Evolutionary conservation across 2,888 invertebrate genomes (phyloP), one percentile per base, ranked within the genome.

Genomic region (Micropterix aruncella): DNA sequence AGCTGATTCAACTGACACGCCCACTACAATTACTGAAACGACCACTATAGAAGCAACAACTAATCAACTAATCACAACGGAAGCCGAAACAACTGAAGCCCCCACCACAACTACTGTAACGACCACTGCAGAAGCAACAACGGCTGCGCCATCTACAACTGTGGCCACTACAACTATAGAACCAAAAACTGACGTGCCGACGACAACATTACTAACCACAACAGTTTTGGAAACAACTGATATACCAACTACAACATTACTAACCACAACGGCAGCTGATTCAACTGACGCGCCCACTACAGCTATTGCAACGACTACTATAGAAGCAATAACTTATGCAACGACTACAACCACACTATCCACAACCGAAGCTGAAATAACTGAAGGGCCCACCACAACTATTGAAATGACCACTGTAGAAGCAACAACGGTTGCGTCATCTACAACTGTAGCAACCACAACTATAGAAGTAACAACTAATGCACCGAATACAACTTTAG

Each of bases 311-410:
- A 4, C 19, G n/a, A 38, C 19, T 14, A 14, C 44, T 3, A 40
- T 16, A 4, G 16, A 15, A n/a, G 3, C 19, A 39, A 18, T 37
- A 7, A 39, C 40, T 7, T 40, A 7, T 14, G 17, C 19, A 38
- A 18, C 40, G 12, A 4, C 44, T 18, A 44, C 44, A 3, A 17
- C 37, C 7, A 17, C 12, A 38, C 16, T 16, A 38, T 16, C 43
- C 15, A 12, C 27, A 27, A 38, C 18, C 38, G 9, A 16, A 45
- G 27, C 16, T n/a, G n/a, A n/a, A n/a, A n/a, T n/a, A n/a, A 36
- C 42, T 38, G 18, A 17, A 5, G 40, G 5, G 36, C n/a, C 42
- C 16, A 45, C 45, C 3, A 42, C 42, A 9, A 42, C 42, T 14
- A n/a, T 36, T 9, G n/a, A n/a, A n/a, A n/a, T n/a, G n/a, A 2